Evolutionary conservation across 2,113 vertebrate genomes (phyloP).

Genomic region (Cheilinus undulatus): DNA sequence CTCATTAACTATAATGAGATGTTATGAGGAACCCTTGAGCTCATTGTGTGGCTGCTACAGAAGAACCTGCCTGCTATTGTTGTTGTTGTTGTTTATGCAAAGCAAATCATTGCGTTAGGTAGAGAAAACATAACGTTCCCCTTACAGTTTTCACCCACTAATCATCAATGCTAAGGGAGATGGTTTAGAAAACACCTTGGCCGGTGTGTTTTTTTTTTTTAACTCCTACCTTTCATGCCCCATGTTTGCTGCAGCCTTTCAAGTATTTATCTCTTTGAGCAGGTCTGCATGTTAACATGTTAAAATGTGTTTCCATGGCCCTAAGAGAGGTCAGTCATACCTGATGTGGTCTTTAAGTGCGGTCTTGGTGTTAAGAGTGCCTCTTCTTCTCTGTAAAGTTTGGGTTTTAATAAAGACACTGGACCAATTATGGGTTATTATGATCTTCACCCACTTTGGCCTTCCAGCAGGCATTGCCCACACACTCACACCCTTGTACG

Average conservation of each 20-base stretch:
- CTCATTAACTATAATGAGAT: conserved; percentile 88
- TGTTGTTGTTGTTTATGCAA: conserved; percentile 82
- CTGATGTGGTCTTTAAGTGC: conserved; percentile 81
- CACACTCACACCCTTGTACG: conserved; percentile 25
- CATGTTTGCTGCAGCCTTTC: conserved; percentile 51
- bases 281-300: conserved; percentile 59
- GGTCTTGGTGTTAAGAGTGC: conserved; percentile 50
- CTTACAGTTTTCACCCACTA: conserved; percentile 67
- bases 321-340: conserved; percentile 81
- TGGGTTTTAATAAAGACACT: conserved; percentile 80
- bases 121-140: conserved; percentile 57
- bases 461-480: conserved; percentile 46
- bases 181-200: conserved; percentile 62
- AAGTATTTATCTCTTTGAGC: conserved; percentile 49
- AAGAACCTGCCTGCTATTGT: conserved; percentile 80
- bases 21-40: conserved; percentile 82
- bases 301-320: conserved; percentile 85
- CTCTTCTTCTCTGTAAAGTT: conserved; percentile 77
- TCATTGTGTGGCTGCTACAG: conserved; percentile 81
- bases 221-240: conserved; percentile 50
- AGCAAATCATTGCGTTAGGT: conserved; percentile 79
- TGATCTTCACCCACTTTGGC: conserved; percentile 81
- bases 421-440: conserved; percentile 70
- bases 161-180: conserved; percentile 63
- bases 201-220: conserved; percentile 30